Base-by-base conservation (phyloP, 2,113 vertebrate species). In the Apus apus region DNA sequence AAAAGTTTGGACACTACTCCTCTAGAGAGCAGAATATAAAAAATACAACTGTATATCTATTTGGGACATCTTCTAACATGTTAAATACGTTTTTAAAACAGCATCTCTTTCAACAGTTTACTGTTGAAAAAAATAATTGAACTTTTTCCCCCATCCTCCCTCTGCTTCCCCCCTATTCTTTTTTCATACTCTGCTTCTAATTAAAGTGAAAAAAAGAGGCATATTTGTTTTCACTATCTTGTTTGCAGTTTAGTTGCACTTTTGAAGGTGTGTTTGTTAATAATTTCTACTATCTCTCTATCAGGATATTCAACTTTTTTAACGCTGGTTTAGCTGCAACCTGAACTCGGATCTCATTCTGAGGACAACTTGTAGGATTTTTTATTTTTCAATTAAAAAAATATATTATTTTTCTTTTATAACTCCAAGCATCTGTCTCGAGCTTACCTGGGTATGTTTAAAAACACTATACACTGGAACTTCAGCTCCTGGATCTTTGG, bases 401-500 rank as follows among this genome's bases (percentile, higher is more conserved):
- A 43, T 43, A 43, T 14, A 25, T 40, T 27, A 8, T 53, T 66
- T 77, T 74, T n/a, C 8, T 38, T 38, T 27, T 26, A 13, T 43
- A 80, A 75, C 48, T 64, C n/a, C 53, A 81, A 91, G 11, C 32
- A 75, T 86, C 12, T 62, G 12, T 78, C 48, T 94, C 78, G 51
- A 71, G 64, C 97, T 98, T 98, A 98, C 98, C 98, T 98, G 97
- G 98, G 98, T 96, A 98, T 98, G 96, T 98, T 98, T 98, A 98
- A 98, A 98, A 98, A 98, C 96, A 98, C 98, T 97, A 98, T 98
- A 98, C 98, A 98, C 96, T 98, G 98, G 97, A 98, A 98, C 97
- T 98, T 98, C 97, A 98, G 95, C 96, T 98, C 98, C 97, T 98
- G 98, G 96, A 98, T 98, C 98, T 98, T 98, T 96, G 98, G 97